Evolutionary conservation across 2,113 vertebrate species (phyloP), one percentile per base, ranked within the genome.

Genomic region (Arvicanthis niloticus): DNA sequence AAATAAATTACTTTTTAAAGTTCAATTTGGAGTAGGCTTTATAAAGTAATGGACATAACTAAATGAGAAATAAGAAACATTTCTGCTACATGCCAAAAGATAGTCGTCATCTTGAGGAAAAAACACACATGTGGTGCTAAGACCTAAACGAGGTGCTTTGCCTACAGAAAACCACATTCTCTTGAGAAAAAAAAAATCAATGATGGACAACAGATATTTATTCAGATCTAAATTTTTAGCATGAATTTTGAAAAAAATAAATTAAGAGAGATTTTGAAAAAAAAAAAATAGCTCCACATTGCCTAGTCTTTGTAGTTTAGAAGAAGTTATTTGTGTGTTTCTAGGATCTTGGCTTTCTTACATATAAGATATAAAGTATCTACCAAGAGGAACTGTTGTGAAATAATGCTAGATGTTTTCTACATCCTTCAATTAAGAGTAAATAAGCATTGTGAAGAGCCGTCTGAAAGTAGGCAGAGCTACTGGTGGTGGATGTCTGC

Each of bases 221-320:
- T 91, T 96, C 73, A 89, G 31, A 91, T 3, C 24, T 88, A 26
- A 11, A 68, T 51, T 88, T 89, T 93, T 92, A 94, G 91, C 42
- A 85, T 8, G 15, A 88, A 82, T 96, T 90, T 96, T 89, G 76
- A 72, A 96, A 93, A 51, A 45, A 88, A 58, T n/a, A 16, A 81
- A 81, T 58, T n/a, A 70, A 88, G 42, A 75, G 45, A 67, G 22
- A 24, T 40, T 31, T 94, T 84, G 78, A 90, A 75, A 88, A 91
- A 76, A 82, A 58, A 89, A 97, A 93, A 75, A 31, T 91, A 94
- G 70, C 68, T 53, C 37, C 72, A 78, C 22, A 80, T 26, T 90
- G 77, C 84, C 10, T 60, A 84, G 62, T 37, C 21, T 88, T 88
- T 95, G 19, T 60, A 68, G 45, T 67, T 92, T 93, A 67, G 9